These are phyloP conservation scores for Bradypodion ventrale DNA, from an alignment of 2,797 vertebrate genomes.

Conservation along the genomic window DNA sequence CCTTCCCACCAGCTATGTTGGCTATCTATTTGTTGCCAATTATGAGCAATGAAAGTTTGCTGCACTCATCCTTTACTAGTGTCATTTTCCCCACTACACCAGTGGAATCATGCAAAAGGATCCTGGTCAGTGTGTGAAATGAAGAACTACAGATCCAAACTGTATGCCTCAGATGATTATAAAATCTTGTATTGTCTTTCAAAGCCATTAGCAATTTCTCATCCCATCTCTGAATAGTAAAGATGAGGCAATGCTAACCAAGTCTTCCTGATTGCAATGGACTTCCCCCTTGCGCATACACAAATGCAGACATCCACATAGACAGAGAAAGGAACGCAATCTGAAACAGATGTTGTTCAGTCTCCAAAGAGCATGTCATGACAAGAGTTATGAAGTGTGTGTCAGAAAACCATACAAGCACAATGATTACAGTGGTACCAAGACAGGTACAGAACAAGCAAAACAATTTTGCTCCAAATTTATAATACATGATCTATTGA, in stretches of 20 bases:
- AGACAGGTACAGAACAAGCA: constrained; percentile 36
- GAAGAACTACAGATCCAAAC: neutral
- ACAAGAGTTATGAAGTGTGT: constrained; percentile 64
- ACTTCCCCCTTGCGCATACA: neutral
- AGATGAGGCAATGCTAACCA: neutral
- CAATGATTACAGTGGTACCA: constrained; percentile 48
- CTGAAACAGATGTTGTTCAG: constrained; percentile 44
- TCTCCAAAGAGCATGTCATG: constrained; percentile 58
- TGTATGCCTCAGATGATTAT: neutral
- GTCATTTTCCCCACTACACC: too few species aligned
- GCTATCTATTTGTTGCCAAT: too few species aligned
- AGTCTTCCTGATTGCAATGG: constrained; percentile 39
- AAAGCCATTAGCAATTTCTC: constrained; percentile 2
- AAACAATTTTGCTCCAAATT: constrained; percentile 49
- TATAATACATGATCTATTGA: constrained; percentile 34
- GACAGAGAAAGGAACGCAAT: constrained; percentile 27
- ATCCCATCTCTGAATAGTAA: constrained; percentile 28
- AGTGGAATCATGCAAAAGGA: too few species aligned
- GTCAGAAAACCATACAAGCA: constrained; percentile 48
- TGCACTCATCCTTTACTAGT: too few species aligned
- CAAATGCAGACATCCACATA: neutral
- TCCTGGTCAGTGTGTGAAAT: too few species aligned
- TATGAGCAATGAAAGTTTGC: too few species aligned
- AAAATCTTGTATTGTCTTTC: neutral
- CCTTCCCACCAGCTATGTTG: too few species aligned